Conservation (phyloP, 2,797 vertebrate species). For the Xenopus petersii region DNA sequence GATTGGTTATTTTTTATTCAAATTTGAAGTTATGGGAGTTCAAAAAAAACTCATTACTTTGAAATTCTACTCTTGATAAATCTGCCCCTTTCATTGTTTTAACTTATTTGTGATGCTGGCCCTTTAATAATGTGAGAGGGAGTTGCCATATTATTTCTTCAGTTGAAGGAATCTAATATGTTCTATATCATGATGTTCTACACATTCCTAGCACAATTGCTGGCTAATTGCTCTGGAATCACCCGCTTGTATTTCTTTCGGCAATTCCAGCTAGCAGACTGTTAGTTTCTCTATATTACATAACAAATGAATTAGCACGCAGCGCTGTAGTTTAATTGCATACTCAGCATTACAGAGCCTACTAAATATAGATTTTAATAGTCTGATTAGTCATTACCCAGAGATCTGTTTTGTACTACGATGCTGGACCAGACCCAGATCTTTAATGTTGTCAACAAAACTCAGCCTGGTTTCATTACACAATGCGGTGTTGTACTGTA, state of each 20-base stretch:
- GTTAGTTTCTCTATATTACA: slow-evolving; percentile 29
- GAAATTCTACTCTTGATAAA: too few relatives aligned
- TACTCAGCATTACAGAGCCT: not conserved
- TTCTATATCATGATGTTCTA: slow-evolving; percentile 4
- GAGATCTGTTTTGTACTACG: slow-evolving; percentile 20
- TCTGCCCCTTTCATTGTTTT: too few relatives aligned
- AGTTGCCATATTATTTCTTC: not conserved
- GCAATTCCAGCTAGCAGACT: slow-evolving; percentile 15
- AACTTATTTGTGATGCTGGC: too few relatives aligned
- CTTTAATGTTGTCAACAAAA: not conserved
- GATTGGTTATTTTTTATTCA: too few relatives aligned
- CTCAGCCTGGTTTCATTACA: slow-evolving; percentile 8
- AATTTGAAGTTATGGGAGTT: too few relatives aligned
- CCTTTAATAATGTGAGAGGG: too few relatives aligned
- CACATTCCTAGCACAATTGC: slow-evolving; percentile 9
- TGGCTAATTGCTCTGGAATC: slow-evolving; percentile 29
- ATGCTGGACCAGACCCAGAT: slow-evolving; percentile 13
- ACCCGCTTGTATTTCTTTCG: slow-evolving; percentile 3
- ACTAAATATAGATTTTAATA: slow-evolving; percentile 40
- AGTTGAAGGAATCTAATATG: not conserved
- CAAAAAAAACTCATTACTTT: too few relatives aligned
- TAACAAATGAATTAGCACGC: slow-evolving; percentile 30
- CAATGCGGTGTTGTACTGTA: slow-evolving; percentile 5
- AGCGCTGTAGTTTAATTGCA: not conserved
- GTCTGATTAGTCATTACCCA: slow-evolving; percentile 36